Evolutionary conservation across 30 jellyfish, hydroid and myxozoan species (phyloP).

Genomic region (Mastigias papua): DNA sequence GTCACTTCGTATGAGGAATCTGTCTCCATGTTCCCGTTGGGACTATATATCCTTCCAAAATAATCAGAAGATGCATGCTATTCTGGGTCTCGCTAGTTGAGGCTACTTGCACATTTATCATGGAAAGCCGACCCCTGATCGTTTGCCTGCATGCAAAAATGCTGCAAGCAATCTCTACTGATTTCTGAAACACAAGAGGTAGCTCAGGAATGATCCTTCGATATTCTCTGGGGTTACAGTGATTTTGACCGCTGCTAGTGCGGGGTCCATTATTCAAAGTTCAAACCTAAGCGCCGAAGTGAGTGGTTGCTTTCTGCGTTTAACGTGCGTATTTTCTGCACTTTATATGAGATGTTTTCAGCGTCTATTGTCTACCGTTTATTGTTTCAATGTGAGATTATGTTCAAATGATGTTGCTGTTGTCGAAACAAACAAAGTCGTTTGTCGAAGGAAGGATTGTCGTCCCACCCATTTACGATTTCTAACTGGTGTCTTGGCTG

Average conservation of each 20-base stretch:
- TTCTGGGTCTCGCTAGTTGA: too few relatives aligned
- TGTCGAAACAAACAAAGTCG: slow-evolving; percentile 22
- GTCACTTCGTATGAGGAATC: slow-evolving; percentile 14
- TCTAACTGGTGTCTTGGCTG: neutral
- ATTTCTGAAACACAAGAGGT: too few relatives aligned
- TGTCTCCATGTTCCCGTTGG: slow-evolving; percentile 3
- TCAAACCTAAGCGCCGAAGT: neutral
- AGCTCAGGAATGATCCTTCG: too few relatives aligned
- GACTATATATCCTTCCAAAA: too few relatives aligned
- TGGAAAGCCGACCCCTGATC: too few relatives aligned
- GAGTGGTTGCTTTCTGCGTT: neutral
- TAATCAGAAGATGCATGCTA: too few relatives aligned
- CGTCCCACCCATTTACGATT: slow-evolving; percentile 6
- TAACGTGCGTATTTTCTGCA: slow-evolving; percentile 27
- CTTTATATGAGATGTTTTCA: slow-evolving; percentile 28
- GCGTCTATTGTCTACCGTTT: slow-evolving; percentile 54
- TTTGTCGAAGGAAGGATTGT: slow-evolving; percentile 6
- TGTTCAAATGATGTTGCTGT: neutral
- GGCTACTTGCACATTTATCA: too few relatives aligned
- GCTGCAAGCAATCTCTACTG: too few relatives aligned
- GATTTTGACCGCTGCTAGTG: neutral
- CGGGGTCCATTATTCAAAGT: neutral
- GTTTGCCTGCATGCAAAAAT: too few relatives aligned
- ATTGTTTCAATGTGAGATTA: slow-evolving; percentile 24
- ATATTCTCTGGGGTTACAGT: neutral